Conservation (phyloP, 2,888 invertebrate species). For the Smittia aterrima region DNA sequence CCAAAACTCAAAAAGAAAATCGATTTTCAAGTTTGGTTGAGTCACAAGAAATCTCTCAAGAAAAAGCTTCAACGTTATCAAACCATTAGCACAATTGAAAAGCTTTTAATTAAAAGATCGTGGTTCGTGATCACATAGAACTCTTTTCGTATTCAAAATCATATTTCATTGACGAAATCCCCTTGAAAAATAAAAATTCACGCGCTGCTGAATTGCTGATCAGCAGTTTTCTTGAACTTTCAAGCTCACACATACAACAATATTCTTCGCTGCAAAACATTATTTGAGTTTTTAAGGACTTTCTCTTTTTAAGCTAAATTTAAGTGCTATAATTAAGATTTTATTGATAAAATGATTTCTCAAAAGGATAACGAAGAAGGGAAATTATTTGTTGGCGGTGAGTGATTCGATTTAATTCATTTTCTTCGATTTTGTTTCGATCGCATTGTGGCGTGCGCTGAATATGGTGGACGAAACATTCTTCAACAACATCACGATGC, state of each 20-base stretch:
- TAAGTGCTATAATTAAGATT: conserved; percentile 35
- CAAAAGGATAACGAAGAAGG: conserved; percentile 56
- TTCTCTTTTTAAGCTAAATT: conserved; percentile 26
- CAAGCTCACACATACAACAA: background rate
- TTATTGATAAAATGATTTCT: conserved; percentile 39
- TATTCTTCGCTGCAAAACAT: background rate
- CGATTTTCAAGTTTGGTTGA: too few species aligned
- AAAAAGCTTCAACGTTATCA: too few species aligned
- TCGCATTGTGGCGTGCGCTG: conserved; percentile 28
- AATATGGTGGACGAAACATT: background rate
- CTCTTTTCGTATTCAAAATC: too few species aligned
- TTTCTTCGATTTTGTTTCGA: background rate
- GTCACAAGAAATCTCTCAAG: too few species aligned
- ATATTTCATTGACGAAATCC: too few species aligned
- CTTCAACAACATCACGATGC: background rate
- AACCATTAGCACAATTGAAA: too few species aligned
- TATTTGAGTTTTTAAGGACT: background rate
- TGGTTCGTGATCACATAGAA: too few species aligned
- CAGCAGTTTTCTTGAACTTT: too few species aligned
- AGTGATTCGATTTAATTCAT: conserved; percentile 75
- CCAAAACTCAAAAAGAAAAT: too few species aligned
- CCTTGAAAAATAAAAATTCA: too few species aligned
- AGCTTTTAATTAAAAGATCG: too few species aligned
- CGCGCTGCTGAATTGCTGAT: too few species aligned
- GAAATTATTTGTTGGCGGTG: conserved; percentile 90